phyloP scores from a whole-genome alignment of 2,797 vertebrate species.

The Bryconaethiops microstoma region DNA sequence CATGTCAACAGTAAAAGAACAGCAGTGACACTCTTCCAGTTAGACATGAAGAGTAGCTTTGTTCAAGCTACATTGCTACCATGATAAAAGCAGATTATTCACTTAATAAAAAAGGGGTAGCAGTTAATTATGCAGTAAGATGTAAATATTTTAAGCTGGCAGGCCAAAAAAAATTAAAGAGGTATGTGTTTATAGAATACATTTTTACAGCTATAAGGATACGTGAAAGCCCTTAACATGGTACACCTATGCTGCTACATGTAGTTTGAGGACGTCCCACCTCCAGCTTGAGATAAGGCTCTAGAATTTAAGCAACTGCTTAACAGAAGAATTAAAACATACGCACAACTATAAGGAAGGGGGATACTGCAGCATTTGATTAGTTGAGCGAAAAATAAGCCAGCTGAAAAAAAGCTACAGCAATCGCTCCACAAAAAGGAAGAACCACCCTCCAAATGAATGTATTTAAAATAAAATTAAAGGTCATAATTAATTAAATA shows the following conservation, averaged over 20 bases:
- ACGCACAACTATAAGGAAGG: neutral
- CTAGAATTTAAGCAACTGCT: neutral
- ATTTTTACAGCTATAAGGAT: neutral
- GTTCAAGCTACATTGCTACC: neutral
- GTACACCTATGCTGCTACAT: conserved; percentile 14
- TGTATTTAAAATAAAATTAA: conserved; percentile 27
- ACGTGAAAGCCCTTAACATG: conserved; percentile 22
- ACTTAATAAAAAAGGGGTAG: neutral
- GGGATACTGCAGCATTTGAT: neutral
- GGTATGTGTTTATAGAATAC: neutral
- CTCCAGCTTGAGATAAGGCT: conserved; percentile 6
- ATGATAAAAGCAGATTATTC: neutral
- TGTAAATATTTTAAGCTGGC: neutral
- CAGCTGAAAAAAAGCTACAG: neutral
- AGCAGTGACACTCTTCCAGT: too few species aligned
- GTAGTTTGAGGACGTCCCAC: neutral
- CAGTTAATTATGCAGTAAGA: too few species aligned
- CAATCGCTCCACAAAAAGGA: neutral
- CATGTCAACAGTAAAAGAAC: neutral
- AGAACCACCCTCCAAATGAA: neutral
- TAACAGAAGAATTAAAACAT: neutral
- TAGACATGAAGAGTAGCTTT: neutral
- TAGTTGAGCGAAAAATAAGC: neutral
- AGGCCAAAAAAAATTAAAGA: conserved; percentile 3
- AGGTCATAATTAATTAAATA: neutral